phyloP scores from a whole-genome alignment of 2,113 vertebrate genomes.

The Chelonoidis abingdonii region DNA sequence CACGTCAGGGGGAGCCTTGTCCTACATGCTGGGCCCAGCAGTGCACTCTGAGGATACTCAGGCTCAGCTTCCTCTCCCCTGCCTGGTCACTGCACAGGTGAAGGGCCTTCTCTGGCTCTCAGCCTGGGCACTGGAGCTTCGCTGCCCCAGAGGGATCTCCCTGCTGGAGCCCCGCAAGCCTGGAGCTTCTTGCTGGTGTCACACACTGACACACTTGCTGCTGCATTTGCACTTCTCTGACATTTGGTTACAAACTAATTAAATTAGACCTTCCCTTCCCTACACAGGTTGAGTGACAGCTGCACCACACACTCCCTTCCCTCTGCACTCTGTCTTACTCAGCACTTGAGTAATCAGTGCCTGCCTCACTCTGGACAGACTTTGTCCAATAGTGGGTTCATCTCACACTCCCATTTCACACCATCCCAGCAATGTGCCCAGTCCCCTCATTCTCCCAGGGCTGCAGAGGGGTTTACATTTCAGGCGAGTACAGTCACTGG shows the following conservation, averaged over 20 bases:
- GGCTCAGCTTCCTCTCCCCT: no score
- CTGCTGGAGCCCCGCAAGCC: neutral
- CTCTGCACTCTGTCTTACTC: slow-evolving; percentile 16
- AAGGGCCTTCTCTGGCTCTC: neutral
- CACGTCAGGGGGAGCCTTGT: no score
- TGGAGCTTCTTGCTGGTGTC: neutral
- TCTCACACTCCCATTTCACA: neutral
- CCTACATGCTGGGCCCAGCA: no score
- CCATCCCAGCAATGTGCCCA: neutral
- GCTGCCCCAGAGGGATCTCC: neutral
- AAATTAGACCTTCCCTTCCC: slow-evolving; percentile 8
- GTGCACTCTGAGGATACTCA: no score
- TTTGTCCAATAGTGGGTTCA: slow-evolving; percentile 13
- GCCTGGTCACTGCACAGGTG: no score
- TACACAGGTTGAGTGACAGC: slow-evolving; percentile 23
- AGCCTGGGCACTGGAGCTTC: no score
- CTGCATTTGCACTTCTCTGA: slow-evolving; percentile 9
- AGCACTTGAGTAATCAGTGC: slow-evolving; percentile 39
- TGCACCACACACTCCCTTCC: slow-evolving; percentile 37
- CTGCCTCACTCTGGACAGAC: slow-evolving; percentile 2
- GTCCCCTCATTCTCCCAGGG: neutral
- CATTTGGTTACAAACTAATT: slow-evolving; percentile 37
- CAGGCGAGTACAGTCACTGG: neutral
- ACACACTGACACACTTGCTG: neutral
- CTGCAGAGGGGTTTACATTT: neutral